Conservation (phyloP, 1,140 invertebrate genomes). For the Trachymyrmex septentrionalis region DNA sequence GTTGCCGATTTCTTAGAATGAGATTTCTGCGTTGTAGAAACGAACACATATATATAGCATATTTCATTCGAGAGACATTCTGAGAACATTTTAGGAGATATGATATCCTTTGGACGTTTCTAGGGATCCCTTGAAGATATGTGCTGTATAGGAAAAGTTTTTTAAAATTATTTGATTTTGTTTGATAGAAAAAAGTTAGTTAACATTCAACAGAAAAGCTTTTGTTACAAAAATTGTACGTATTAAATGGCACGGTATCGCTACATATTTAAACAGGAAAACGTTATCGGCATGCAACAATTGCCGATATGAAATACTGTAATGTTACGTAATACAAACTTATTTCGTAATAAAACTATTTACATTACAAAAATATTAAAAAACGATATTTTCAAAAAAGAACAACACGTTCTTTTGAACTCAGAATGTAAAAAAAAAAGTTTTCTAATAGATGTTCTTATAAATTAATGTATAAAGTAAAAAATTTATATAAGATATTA, state of each 20-base stretch:
- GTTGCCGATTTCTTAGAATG: background rate
- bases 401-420: background rate
- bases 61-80: no score
- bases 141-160: background rate
- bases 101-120: no score
- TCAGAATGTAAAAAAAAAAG: background rate
- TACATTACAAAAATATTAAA: background rate
- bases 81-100: no score
- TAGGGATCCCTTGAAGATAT: background rate
- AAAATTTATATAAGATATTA: slow-evolving; percentile 1
- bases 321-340: background rate
- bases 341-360: background rate
- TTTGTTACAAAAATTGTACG: slow-evolving; percentile 61
- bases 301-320: background rate
- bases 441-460: background rate
- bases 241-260: slow-evolving; percentile 16
- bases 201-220: slow-evolving; percentile 56
- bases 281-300: slow-evolving; percentile 9
- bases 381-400: background rate
- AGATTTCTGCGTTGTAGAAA: no score
- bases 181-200: background rate
- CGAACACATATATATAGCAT: no score
- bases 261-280: slow-evolving; percentile 49
- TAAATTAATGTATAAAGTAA: background rate
- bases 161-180: background rate